Evolutionary conservation across 1,140 invertebrate genomes (phyloP), one percentile per base, ranked within the genome.

Genomic region (Pogonomyrmex barbatus): DNA sequence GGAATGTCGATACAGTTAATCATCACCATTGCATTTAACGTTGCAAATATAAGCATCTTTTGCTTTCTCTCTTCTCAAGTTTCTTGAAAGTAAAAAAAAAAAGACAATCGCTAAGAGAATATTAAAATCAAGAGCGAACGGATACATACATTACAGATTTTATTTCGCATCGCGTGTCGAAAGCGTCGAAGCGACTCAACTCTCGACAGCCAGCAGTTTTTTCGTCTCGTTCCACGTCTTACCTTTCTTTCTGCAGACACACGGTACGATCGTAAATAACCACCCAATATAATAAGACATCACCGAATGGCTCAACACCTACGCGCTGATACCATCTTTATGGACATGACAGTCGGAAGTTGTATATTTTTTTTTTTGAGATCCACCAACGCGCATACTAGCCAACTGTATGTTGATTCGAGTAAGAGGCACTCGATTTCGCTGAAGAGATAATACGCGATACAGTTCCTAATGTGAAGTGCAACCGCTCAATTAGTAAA

Each of bases 271-370:
- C 92, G 89, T 92, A 93, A 93, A 94, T 93, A 93, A 92, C 88
- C 87, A 87, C 65, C 89, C 79, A 81, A 83, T 92, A 89, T 93
- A 93, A 93, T 91, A 93, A 93, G 93, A 93, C 92, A 92, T 93
- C 93, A 93, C 85, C 91, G 88, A 89, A 87, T 81, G 79, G 85
- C 85, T 88, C 85, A 76, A 82, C 91, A 92, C 91, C 92, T 91
- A 93, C 90, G 88, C 92, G 70, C 76, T 78, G 92, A 93, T 93
- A 91, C 82, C 67, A 93, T 93, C 93, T 93, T 93, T 92, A 91
- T 91, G 88, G 83, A 88, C 87, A 81, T 87, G 89, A 92, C 81
- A 91, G 89, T 93, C 90, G 92, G 91, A 93, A 93, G 92, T 92
- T 89, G 87, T 88, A 84, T 90, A 70, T 87, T 78, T 83, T 78